These are phyloP conservation scores for Drosophila tani DNA, from an alignment of 1,140 invertebrate genomes.

Conservation along the genomic window DNA sequence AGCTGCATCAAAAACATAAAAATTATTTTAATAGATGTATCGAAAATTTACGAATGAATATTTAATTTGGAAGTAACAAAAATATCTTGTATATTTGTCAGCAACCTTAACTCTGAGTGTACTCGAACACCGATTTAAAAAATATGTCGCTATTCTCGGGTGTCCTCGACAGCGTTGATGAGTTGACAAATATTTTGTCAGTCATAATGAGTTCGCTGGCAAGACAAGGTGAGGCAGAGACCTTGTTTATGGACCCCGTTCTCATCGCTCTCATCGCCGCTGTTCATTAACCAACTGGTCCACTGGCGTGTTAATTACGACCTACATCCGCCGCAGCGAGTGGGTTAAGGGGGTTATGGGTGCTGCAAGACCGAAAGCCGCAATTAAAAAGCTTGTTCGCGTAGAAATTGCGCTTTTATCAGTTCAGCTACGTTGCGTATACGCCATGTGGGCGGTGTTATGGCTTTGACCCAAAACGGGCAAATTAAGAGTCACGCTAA, in stretches of 20 bases:
- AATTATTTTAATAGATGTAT: too few relatives aligned
- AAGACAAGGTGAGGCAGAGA: slow-evolving; percentile 40
- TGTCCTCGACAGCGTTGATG: slow-evolving; percentile 56
- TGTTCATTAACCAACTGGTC: slow-evolving; percentile 57
- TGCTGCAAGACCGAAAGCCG: slow-evolving; percentile 24
- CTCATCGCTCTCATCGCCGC: slow-evolving; percentile 28
- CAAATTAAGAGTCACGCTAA: slow-evolving; percentile 27
- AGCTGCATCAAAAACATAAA: too few relatives aligned
- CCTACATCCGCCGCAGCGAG: slow-evolving; percentile 46
- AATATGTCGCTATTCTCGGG: slow-evolving; percentile 34
- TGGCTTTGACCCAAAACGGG: neutral
- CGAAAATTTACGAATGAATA: too few relatives aligned
- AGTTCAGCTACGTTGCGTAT: slow-evolving; percentile 35
- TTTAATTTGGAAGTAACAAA: too few relatives aligned
- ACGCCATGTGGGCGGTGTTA: slow-evolving; percentile 30
- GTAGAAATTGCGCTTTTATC: slow-evolving; percentile 43
- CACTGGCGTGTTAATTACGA: slow-evolving; percentile 73
- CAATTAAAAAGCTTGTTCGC: slow-evolving; percentile 50
- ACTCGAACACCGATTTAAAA: slow-evolving; percentile 30
- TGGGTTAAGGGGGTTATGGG: slow-evolving; percentile 22
- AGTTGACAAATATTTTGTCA: slow-evolving; percentile 84
- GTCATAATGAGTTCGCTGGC: slow-evolving; percentile 71
- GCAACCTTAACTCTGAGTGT: neutral
- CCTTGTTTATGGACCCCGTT: slow-evolving; percentile 49
- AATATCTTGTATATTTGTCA: too few relatives aligned